These are phyloP conservation scores for Cuniculus paca DNA, from an alignment of 2,797 vertebrate genomes.

Conservation along the genomic window DNA sequence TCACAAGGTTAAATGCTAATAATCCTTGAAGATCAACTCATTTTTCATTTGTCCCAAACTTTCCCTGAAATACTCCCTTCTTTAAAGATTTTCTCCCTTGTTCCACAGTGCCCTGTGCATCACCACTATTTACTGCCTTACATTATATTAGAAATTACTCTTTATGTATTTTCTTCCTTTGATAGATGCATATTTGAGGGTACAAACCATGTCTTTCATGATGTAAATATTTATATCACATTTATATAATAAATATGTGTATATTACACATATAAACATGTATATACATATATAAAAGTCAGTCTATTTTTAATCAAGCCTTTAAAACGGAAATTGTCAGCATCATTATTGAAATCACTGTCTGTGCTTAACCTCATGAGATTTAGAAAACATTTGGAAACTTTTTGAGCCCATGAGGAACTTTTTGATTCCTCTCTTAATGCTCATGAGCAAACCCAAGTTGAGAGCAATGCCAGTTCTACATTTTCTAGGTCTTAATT, in stretches of 20 bases:
- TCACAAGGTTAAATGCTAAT: neutral
- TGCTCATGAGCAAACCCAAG: slow-evolving; percentile 17
- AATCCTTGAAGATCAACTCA: neutral
- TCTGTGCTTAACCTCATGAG: slow-evolving; percentile 22
- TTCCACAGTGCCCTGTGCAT: neutral
- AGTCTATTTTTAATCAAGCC: neutral
- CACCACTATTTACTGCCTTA: neutral
- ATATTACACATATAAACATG: neutral
- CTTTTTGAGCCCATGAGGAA: slow-evolving; percentile 20
- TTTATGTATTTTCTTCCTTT: slow-evolving; percentile 23
- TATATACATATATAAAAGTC: neutral
- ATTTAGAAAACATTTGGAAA: slow-evolving; percentile 64
- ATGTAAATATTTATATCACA: neutral
- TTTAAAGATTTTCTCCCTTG: neutral
- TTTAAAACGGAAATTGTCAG: slow-evolving; percentile 30
- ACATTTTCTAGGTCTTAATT: slow-evolving; percentile 53
- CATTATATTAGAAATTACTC: slow-evolving; percentile 16
- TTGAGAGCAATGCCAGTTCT: slow-evolving; percentile 30
- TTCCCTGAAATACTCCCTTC: neutral
- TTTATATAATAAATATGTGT: neutral
- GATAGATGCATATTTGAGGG: neutral
- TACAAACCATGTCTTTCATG: neutral
- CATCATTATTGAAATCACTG: slow-evolving; percentile 40
- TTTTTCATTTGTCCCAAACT: neutral
- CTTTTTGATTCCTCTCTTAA: neutral